Conservation (phyloP, 2,113 vertebrate genomes). For the Platysteira castanea region DNA sequence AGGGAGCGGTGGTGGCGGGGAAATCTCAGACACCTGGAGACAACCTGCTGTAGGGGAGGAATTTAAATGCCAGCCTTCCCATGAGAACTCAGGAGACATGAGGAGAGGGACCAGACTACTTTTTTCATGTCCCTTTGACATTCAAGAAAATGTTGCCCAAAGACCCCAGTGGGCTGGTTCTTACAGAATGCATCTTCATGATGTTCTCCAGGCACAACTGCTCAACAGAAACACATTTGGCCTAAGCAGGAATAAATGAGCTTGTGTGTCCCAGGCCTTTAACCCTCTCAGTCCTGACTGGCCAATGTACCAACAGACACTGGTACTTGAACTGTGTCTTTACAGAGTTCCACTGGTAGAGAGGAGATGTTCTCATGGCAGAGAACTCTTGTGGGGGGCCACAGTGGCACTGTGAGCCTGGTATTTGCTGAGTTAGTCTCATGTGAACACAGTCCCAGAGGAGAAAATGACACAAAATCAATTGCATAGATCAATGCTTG, state of each 20-base stretch:
- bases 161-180: background rate
- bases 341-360: background rate
- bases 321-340: background rate
- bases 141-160: background rate
- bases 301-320: background rate
- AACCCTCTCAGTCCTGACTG: background rate
- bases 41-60: background rate
- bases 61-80: background rate
- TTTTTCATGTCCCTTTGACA: background rate
- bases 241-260: background rate
- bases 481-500: constrained; percentile 24
- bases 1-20: background rate
- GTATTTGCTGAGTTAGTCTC: background rate
- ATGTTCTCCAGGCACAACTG: background rate
- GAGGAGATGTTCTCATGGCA: background rate
- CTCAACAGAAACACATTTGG: background rate
- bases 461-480: constrained; percentile 25
- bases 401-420: background rate
- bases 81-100: background rate
- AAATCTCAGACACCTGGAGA: background rate
- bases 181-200: background rate
- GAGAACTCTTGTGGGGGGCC: background rate
- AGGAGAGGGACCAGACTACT: background rate
- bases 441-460: background rate
- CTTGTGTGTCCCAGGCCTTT: background rate